These are phyloP conservation scores for Kryptopterus vitreolus DNA, from an alignment of 2,797 vertebrate genomes.

Conservation along the genomic window DNA sequence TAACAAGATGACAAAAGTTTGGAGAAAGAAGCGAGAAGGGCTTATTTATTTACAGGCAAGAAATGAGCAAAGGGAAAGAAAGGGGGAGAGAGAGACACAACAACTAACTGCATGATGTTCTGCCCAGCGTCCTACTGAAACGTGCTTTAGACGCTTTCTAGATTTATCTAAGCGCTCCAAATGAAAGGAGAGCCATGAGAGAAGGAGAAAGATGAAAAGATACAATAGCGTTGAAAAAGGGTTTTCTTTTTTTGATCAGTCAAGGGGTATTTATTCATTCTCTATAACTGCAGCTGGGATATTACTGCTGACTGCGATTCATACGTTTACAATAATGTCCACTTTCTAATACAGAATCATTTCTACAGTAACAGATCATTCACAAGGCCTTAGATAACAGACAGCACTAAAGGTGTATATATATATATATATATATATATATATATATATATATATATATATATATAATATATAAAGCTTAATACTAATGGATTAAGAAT, in stretches of 20 bases:
- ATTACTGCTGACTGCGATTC: not conserved
- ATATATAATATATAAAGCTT: no score
- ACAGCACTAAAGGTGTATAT: no score
- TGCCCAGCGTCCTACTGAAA: not conserved
- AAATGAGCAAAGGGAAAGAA: conserved; percentile 44
- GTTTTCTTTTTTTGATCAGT: not conserved
- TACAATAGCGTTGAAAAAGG: not conserved
- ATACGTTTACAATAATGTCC: not conserved
- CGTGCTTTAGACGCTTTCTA: not conserved
- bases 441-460: no score
- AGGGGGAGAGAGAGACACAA: conserved; percentile 61
- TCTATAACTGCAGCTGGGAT: not conserved
- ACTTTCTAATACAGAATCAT: not conserved
- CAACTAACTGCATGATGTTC: conserved; percentile 60
- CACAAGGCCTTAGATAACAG: no score
- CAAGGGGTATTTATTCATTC: not conserved
- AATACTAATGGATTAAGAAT: no score
- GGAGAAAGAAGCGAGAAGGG: conserved; percentile 60
- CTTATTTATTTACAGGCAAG: conserved; percentile 56
- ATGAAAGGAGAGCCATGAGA: not conserved
- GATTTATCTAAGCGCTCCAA: not conserved
- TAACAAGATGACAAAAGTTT: conserved; percentile 65
- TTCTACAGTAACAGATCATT: not conserved
- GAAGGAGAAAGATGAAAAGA: not conserved
- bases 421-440: no score